Evolutionary conservation across 2,113 vertebrate genomes (phyloP).

Genomic region (Pteronura brasiliensis): DNA sequence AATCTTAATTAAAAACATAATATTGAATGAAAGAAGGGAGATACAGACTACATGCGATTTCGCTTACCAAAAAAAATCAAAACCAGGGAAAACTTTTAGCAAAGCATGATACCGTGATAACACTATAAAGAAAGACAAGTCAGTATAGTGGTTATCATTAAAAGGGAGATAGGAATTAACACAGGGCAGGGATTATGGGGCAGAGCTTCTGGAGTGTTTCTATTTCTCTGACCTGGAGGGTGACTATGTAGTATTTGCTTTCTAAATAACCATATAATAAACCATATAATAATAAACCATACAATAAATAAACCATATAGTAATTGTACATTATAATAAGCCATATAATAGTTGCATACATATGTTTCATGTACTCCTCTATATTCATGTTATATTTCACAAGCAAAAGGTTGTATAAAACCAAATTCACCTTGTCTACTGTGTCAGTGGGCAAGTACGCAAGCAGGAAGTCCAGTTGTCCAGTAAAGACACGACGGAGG

Average conservation of each 20-base stretch:
- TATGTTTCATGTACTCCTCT: neutral
- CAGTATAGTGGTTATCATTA: neutral
- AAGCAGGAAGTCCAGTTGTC: neutral
- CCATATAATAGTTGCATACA: neutral
- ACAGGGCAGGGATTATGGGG: neutral
- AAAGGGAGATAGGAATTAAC: neutral
- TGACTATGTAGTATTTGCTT: neutral
- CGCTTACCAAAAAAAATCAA: neutral
- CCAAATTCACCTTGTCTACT: neutral
- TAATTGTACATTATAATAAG: neutral
- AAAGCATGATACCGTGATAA: neutral
- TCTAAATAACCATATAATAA: neutral
- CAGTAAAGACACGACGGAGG: neutral
- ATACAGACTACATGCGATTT: neutral
- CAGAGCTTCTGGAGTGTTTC: neutral
- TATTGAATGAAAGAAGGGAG: neutral
- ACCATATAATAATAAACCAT: no score
- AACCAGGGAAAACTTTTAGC: neutral
- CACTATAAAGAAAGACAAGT: neutral
- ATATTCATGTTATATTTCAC: neutral
- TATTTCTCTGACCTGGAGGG: neutral
- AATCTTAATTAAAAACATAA: constrained; percentile 39
- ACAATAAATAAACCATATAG: no score
- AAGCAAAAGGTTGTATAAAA: neutral
- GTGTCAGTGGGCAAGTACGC: neutral